Evolutionary conservation across 1,140 invertebrate species (phyloP), one percentile per base, ranked within the genome.

Genomic region (Goniozus legneri): DNA sequence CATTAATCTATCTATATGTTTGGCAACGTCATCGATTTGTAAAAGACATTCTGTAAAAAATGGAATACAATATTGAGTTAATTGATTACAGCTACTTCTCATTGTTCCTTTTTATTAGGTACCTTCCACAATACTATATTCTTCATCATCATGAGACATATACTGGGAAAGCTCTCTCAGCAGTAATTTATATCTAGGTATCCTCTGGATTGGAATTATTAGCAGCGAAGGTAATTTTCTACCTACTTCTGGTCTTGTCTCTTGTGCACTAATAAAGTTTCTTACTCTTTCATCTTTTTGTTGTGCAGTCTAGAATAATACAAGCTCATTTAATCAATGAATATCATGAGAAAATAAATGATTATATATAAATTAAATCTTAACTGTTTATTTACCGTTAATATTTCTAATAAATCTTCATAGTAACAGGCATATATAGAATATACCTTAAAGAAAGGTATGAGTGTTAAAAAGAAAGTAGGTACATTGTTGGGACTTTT

Each of bases 361-460:
- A 43, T 32, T 44, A 13, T 38, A 19, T 47, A 47, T 3, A 21
- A 15, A 14, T 32, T n/a, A 12, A 46, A 15, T 14, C 15, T 21
- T 21, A 42, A 31, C 20, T 40, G 30, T 20, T 33, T 21, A 12
- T 24, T 3, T 71, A 80, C 77, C 64, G 82, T 79, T 43, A 83
- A 47, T 41, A 82, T 52, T 16, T 73, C 65, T 41, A 83, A 60
- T 3, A 82, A 79, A 46, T 79, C 78, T 52, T 82, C 82, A 67
- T 87, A 88, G 60, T 87, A 85, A 42, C 85, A 87, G 1, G 87
- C 87, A 71, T 89, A 89, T 2, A 84, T 82, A 3, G 87, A 86
- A 59, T 90, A 90, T 12, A 88, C 65, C 65, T 89, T 90, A 16
- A 90, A 83, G 69, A 86, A 89, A 8, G 87, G 87, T 13, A 84